phyloP scores from a whole-genome alignment of 2,888 invertebrate species.

The Falcaria lacertinaria region DNA sequence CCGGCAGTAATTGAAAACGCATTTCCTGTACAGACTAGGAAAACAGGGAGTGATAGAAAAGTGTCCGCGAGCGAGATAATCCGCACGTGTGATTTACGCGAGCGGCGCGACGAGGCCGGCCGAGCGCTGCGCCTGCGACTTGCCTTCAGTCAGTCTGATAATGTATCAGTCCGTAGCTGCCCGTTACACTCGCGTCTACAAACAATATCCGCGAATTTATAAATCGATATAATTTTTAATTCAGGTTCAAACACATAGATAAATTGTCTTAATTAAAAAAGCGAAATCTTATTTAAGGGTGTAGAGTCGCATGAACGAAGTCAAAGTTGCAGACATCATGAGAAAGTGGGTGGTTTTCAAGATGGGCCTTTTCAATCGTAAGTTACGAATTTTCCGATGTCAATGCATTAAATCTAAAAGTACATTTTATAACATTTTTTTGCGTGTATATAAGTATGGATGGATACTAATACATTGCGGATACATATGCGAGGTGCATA shows the following conservation, averaged over 20 bases:
- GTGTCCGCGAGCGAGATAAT: constrained; percentile 20
- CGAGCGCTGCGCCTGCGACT: constrained; percentile 26
- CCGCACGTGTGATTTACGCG: constrained; percentile 32
- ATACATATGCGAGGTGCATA: no score
- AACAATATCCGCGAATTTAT: constrained; percentile 10
- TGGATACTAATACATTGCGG: no score
- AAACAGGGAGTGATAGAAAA: constrained; percentile 8
- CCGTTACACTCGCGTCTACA: constrained; percentile 43
- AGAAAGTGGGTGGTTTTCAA: constrained; percentile 64
- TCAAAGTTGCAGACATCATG: constrained; percentile 61
- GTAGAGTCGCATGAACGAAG: constrained; percentile 51
- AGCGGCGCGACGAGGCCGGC: constrained; percentile 61
- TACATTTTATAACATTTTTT: not conserved
- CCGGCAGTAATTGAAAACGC: not conserved
- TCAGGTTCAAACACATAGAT: no score
- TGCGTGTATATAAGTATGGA: no score
- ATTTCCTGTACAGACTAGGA: not conserved
- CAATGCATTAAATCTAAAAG: not conserved
- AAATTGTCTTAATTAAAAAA: no score
- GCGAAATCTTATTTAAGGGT: no score
- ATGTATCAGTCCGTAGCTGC: constrained; percentile 53
- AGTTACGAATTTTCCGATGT: constrained; percentile 33
- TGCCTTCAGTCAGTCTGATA: constrained; percentile 47
- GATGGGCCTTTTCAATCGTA: constrained; percentile 73
- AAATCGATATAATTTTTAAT: constrained; percentile 4